A percentile compares a stretch with the other conserved stretches of the same genome.
Conservation (phyloP, 1,140 invertebrate genomes). For the Hyles euphorbiae region DNA sequence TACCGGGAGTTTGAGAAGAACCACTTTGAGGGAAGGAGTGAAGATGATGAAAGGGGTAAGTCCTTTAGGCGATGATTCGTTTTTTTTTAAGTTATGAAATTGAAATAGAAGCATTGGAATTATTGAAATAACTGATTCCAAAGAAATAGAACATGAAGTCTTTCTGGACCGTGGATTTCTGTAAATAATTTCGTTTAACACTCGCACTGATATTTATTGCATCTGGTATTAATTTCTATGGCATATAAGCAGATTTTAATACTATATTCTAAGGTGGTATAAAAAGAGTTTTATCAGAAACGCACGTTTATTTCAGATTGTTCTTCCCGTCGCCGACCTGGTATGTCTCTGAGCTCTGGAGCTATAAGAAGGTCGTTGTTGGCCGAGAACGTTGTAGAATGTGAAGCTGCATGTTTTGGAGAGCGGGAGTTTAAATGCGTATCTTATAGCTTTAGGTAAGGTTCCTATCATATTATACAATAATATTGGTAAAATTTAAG, state of each 20-base stretch:
- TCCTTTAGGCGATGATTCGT: too few species aligned
- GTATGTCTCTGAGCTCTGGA: slow-evolving; percentile 81
- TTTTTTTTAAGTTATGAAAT: too few species aligned
- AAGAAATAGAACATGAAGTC: too few species aligned
- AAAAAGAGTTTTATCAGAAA: too few species aligned
- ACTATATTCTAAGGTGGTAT: too few species aligned
- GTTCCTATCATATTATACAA: background rate
- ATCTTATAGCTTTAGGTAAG: slow-evolving; percentile 84
- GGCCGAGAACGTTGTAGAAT: slow-evolving; percentile 82
- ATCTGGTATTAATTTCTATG: background rate
- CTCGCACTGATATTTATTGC: background rate
- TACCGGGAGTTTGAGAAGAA: slow-evolving; percentile 29
- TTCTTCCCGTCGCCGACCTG: slow-evolving; percentile 82
- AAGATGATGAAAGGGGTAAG: slow-evolving; percentile 43
- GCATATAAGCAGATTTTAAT: too few species aligned
- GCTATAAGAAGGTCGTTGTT: slow-evolving; percentile 79
- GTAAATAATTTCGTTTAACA: background rate
- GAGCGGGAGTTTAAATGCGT: slow-evolving; percentile 83
- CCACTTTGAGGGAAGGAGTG: slow-evolving; percentile 32
- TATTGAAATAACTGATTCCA: too few species aligned
- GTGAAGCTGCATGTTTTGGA: slow-evolving; percentile 83
- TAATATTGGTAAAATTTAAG: too few species aligned
- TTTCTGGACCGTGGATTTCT: too few species aligned
- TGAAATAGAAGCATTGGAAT: too few species aligned
- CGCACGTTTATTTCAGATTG: slow-evolving; percentile 76